Conservation (phyloP, 2,113 vertebrate species). For the Apaloderma vittatum region DNA sequence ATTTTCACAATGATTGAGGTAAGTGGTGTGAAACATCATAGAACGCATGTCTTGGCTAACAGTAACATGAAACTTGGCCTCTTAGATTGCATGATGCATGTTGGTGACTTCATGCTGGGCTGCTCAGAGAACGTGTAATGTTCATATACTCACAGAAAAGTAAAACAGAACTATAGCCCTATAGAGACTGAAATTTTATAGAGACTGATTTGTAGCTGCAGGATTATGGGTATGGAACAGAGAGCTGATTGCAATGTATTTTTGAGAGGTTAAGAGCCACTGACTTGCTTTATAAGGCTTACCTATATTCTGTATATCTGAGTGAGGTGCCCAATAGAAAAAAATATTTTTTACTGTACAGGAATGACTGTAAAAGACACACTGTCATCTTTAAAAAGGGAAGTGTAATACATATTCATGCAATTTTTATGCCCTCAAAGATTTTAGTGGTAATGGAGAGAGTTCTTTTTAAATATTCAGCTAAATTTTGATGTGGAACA, state of each 20-base stretch:
- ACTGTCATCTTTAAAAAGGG: background rate
- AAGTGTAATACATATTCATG: background rate
- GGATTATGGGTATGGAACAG: background rate
- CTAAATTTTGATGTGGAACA: background rate
- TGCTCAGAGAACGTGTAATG: background rate
- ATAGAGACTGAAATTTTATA: background rate
- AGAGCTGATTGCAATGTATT: background rate
- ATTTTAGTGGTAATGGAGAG: background rate
- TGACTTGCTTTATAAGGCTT: background rate
- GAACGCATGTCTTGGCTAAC: background rate
- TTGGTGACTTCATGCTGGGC: background rate
- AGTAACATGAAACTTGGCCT: background rate
- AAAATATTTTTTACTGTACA: background rate
- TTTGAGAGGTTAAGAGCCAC: background rate
- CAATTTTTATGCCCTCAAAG: background rate
- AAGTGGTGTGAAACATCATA: conserved; percentile 15
- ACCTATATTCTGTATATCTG: background rate
- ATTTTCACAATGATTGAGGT: conserved; percentile 92
- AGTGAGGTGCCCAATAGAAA: background rate
- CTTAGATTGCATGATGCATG: background rate
- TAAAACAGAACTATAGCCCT: background rate
- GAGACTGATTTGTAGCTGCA: background rate
- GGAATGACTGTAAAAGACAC: background rate
- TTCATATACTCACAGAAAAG: background rate
- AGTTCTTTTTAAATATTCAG: background rate